phyloP scores from a whole-genome alignment of 2,888 invertebrate species.

The Pristionchus mayeri region DNA sequence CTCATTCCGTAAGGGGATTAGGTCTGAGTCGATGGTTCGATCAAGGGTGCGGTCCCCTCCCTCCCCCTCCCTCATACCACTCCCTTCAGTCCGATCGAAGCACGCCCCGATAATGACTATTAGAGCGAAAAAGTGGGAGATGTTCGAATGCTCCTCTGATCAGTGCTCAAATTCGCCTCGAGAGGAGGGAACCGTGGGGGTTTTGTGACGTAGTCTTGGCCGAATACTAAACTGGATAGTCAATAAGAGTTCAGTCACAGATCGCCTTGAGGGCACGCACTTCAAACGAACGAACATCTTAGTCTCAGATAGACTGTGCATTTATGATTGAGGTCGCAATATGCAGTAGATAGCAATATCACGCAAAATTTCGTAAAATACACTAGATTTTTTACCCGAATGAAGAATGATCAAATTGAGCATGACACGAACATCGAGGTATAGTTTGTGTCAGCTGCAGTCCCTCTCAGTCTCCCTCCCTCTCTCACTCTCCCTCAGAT shows the following conservation, averaged over 20 bases:
- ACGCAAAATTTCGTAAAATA: too few species aligned
- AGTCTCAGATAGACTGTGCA: too few species aligned
- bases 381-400: too few species aligned
- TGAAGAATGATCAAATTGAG: too few species aligned
- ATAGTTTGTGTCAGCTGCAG: not conserved
- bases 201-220: not conserved
- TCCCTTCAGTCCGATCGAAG: not conserved
- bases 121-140: not conserved
- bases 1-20: slow-evolving; percentile 7
- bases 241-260: not conserved
- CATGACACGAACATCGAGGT: too few species aligned
- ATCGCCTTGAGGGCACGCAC: slow-evolving; percentile 1
- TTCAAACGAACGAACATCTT: too few species aligned
- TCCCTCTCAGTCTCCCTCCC: too few species aligned
- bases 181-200: not conserved
- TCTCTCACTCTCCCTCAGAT: too few species aligned
- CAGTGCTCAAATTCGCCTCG: not conserved
- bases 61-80: not conserved
- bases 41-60: slow-evolving; percentile 24
- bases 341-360: too few species aligned
- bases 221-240: slow-evolving; percentile 4
- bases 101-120: not conserved
- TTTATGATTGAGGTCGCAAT: too few species aligned
- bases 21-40: not conserved
- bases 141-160: not conserved